phyloP scores from a whole-genome alignment of 2,797 vertebrate species.

The Iguana delicatissima region DNA sequence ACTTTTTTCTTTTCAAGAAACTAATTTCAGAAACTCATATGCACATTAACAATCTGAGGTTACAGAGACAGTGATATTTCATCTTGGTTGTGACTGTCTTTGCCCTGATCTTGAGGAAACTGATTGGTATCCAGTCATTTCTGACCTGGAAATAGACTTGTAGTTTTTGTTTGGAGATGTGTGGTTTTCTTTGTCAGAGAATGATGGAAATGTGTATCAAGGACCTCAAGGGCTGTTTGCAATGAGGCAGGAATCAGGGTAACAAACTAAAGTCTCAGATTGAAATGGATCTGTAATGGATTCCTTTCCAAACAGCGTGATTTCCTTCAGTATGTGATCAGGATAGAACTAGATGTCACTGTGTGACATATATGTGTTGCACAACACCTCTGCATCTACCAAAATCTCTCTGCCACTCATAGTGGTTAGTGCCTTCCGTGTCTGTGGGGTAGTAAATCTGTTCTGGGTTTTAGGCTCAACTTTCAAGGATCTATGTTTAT shows the following conservation, averaged over 20 bases:
- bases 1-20: conserved; percentile 58
- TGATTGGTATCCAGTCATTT: conserved; percentile 1
- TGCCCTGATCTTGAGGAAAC: background rate
- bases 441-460: too few species aligned
- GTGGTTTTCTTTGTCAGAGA: conserved; percentile 4
- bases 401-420: too few species aligned
- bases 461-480: too few species aligned
- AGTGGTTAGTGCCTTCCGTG: too few species aligned
- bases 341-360: background rate
- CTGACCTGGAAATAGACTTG: conserved; percentile 7
- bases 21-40: conserved; percentile 50
- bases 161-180: conserved; percentile 21
- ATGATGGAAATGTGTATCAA: background rate
- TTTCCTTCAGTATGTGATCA: background rate
- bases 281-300: background rate
- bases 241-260: background rate
- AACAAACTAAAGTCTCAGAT: conserved; percentile 1
- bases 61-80: conserved; percentile 41
- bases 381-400: too few species aligned
- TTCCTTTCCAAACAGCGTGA: background rate
- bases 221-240: background rate
- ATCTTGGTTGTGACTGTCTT: conserved; percentile 1
- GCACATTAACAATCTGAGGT: conserved; percentile 22
- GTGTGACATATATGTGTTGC: background rate
- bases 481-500: too few species aligned